Evolutionary conservation across 2,113 vertebrate genomes (phyloP), one percentile per base, ranked within the genome.

Genomic region (Daphoenositta chrysoptera): DNA sequence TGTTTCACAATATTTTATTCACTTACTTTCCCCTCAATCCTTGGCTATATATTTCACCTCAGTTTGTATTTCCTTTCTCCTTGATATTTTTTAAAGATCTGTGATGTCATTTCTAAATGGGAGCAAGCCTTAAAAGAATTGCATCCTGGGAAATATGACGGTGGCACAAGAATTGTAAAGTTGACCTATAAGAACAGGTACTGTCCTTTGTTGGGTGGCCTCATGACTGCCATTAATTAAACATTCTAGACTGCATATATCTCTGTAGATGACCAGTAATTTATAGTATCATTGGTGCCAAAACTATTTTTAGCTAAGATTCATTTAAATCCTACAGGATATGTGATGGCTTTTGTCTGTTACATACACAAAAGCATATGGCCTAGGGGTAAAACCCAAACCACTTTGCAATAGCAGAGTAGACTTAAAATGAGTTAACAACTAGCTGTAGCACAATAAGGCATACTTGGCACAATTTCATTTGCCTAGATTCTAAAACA

Each of bases 21-120:
- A 24, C 5, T 10, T 85, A 27, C 24, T 77, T 90, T 71, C 10
- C 28, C 12, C 24, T 60, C 33, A 80, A 85, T 64, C 22, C 28
- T 86, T 87, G 31, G 39, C 58, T 69, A 7, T 76, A 35, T 12
- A 64, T 85, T 77, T 93, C 53, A 81, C 19, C 24, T 73, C 47
- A 77, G 19, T 66, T 85, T 96, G 21, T 96, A 26, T 93, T 37
- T 92, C 26, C 24, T 81, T n/a, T 84, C 66, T 89, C 33, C n/a
- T 9, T 60, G 14, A 31, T 57, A 53, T 90, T 75, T 85, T 95
- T 94, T 58, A 33, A 91, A 99, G 99, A 98, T 99, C 93, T 99
- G 99, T 96, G 99, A 99, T 91, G 98, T 99, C 15, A 99, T 99
- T 97, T 99, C 99, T 63, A 99, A 99, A 87, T 99, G 99, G 98